Percentiles rank a stretch among this genome's conserved stretches.
Conservation (phyloP, 2,888 invertebrate species). For the Glaucopsyche alexis region DNA sequence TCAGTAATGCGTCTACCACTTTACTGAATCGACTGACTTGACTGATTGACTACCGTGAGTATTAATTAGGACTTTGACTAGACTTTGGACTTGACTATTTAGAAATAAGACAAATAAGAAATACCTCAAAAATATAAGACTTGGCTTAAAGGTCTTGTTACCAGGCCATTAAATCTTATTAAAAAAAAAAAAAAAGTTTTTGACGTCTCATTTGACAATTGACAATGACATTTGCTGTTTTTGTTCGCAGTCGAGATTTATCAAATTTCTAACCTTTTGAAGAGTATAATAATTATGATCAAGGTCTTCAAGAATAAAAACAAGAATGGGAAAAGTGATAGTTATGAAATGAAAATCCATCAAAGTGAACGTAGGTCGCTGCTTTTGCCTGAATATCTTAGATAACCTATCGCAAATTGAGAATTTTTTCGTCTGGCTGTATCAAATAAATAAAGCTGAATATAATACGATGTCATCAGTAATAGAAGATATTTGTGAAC, state of each 20-base stretch:
- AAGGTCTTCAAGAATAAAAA: constrained; percentile 49
- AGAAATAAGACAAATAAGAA: no score
- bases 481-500: constrained; percentile 82
- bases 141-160: no score
- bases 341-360: constrained; percentile 53
- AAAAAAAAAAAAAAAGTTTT: no score
- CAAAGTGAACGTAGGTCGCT: constrained; percentile 45
- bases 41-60: no score
- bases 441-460: constrained; percentile 42
- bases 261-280: constrained; percentile 54
- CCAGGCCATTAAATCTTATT: no score
- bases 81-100: no score
- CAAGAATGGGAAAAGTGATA: constrained; percentile 63
- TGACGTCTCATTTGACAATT: background rate
- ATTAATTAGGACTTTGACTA: no score
- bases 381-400: constrained; percentile 6
- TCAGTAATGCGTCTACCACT: no score
- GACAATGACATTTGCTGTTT: constrained; percentile 14
- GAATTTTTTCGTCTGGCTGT: constrained; percentile 30
- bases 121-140: no score
- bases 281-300: constrained; percentile 42
- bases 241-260: background rate
- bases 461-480: constrained; percentile 57
- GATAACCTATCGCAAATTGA: constrained; percentile 28
- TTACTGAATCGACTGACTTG: no score